Conservation (phyloP, 2,113 vertebrate genomes). For the Dromaius novaehollandiae region DNA sequence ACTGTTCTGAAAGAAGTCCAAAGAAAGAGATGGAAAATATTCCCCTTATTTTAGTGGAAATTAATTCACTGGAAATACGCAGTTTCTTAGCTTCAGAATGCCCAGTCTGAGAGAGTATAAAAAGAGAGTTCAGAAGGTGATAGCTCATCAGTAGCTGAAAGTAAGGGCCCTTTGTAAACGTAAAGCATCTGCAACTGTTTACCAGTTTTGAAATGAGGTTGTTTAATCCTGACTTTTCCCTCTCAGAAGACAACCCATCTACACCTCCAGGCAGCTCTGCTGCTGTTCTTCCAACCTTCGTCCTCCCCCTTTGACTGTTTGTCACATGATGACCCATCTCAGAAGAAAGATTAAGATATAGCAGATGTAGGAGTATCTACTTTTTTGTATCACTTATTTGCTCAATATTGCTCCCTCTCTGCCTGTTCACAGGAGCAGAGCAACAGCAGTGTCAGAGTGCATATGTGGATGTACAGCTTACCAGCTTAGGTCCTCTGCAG, state of each 20-base stretch:
- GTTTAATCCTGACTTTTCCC: background rate
- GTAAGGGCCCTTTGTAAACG: background rate
- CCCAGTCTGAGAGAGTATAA: background rate
- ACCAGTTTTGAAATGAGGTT: background rate
- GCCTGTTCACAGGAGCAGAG: too few species aligned
- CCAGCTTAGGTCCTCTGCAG: too few species aligned
- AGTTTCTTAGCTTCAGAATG: background rate
- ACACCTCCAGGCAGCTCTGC: background rate
- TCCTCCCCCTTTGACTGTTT: background rate
- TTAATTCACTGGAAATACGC: background rate
- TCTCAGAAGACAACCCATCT: background rate
- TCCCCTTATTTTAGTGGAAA: background rate
- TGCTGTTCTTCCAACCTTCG: background rate
- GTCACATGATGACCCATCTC: background rate
- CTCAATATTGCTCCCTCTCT: too few species aligned
- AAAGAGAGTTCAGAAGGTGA: background rate
- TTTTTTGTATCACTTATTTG: too few species aligned
- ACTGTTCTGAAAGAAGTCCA: background rate
- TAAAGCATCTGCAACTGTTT: background rate
- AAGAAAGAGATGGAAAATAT: background rate
- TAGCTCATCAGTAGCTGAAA: background rate
- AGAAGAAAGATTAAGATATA: slow-evolving; percentile 11
- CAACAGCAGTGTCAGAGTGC: too few species aligned
- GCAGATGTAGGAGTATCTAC: background rate
- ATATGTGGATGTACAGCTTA: too few species aligned